These are phyloP conservation scores for Drosophila prolongata DNA, from an alignment of 2,888 invertebrate species.

Conservation along the genomic window DNA sequence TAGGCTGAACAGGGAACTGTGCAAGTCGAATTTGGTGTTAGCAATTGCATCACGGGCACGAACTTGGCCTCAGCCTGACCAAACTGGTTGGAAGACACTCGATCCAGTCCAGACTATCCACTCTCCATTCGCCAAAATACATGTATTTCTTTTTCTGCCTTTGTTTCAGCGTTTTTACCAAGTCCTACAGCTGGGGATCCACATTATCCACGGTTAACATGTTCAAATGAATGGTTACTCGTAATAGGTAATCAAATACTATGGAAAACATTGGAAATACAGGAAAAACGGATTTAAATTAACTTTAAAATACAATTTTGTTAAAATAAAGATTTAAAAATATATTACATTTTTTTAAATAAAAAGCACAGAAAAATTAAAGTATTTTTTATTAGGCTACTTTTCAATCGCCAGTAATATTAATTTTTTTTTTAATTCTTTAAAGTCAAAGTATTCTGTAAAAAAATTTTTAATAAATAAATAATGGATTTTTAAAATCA, in stretches of 20 bases:
- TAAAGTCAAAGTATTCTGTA: too few relatives aligned
- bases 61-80: conserved; percentile 59
- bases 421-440: too few relatives aligned
- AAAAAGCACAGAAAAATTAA: background rate
- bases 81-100: conserved; percentile 49
- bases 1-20: conserved; percentile 40
- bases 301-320: background rate
- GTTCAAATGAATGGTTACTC: conserved; percentile 23
- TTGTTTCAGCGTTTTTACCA: conserved; percentile 60
- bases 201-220: conserved; percentile 54
- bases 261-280: conserved; percentile 1
- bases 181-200: conserved; percentile 64
- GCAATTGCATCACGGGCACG: conserved; percentile 61
- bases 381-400: too few relatives aligned
- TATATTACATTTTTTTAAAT: background rate
- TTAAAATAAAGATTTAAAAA: background rate
- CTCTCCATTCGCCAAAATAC: background rate
- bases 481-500: background rate
- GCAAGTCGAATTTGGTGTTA: conserved; percentile 60
- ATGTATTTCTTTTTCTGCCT: conserved; percentile 12
- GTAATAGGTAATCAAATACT: background rate
- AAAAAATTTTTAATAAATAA: too few relatives aligned
- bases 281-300: conserved; percentile 2
- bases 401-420: too few relatives aligned
- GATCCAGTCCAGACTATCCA: conserved; percentile 9